Conservation (phyloP, 2,113 vertebrate genomes). For the Crypturellus undulatus region DNA sequence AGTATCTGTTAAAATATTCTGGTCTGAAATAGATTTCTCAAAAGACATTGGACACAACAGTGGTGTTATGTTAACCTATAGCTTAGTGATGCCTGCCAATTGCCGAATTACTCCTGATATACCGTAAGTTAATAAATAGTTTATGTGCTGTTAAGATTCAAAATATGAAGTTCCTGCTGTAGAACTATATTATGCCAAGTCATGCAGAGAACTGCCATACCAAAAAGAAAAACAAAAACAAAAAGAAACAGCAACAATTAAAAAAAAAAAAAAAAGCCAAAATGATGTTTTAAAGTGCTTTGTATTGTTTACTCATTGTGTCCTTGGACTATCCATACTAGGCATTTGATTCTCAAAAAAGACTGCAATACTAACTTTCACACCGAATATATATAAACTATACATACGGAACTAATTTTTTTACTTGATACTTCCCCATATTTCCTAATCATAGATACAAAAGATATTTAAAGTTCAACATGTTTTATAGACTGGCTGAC, state of each 20-base stretch:
- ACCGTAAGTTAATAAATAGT: conserved; percentile 71
- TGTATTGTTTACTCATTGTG: background rate
- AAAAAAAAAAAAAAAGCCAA: background rate
- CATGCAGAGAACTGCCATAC: conserved; percentile 16
- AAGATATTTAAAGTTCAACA: background rate
- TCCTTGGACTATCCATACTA: background rate
- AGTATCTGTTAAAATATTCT: background rate
- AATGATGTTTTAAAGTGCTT: background rate
- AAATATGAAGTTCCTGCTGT: conserved; percentile 68
- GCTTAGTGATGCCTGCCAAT: conserved; percentile 39
- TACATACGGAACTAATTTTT: background rate
- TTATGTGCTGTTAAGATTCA: conserved; percentile 55
- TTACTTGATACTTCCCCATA: background rate
- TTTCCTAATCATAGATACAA: background rate
- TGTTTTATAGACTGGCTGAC: background rate
- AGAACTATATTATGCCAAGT: conserved; percentile 33
- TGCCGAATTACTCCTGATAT: conserved; percentile 54
- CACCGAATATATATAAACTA: background rate
- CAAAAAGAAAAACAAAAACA: background rate
- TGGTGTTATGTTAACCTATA: conserved; percentile 3
- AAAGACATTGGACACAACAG: background rate
- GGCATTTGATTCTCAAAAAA: background rate
- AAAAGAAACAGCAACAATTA: background rate
- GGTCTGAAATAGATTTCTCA: conserved; percentile 7
- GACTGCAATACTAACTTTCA: background rate